A percentile compares a stretch with the other conserved stretches of the same genome.
These are phyloP conservation scores for Oreamnos americanus DNA, from an alignment of 2,113 vertebrate genomes.

Conservation along the genomic window DNA sequence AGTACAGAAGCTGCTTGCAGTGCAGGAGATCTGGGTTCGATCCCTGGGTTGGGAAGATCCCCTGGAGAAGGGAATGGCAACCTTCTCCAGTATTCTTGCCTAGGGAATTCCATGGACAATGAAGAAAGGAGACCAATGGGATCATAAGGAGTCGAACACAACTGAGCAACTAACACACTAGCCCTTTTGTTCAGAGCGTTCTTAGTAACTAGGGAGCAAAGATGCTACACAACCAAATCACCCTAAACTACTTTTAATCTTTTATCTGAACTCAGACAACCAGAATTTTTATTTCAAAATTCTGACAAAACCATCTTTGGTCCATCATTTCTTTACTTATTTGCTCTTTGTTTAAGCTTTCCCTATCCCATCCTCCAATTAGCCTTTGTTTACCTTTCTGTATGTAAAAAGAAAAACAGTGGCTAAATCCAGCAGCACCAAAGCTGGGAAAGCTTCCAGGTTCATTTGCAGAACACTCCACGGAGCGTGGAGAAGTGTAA, in stretches of 20 bases:
- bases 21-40: not conserved
- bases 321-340: not conserved
- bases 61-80: not conserved
- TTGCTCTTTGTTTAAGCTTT: not conserved
- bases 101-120: not conserved
- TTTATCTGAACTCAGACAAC: not conserved
- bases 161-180: not conserved
- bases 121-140: not conserved
- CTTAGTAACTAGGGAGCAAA: not conserved
- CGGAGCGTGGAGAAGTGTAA: not conserved
- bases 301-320: not conserved
- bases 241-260: not conserved
- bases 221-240: not conserved
- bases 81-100: not conserved
- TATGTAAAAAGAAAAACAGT: not conserved
- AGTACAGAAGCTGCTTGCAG: not conserved
- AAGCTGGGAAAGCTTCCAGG: slow-evolving; percentile 54
- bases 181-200: not conserved
- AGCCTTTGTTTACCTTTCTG: not conserved
- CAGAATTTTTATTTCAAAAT: slow-evolving; percentile 5
- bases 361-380: not conserved
- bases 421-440: not conserved
- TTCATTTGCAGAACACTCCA: slow-evolving; percentile 28
- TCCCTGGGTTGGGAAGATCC: not conserved
- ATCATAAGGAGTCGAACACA: not conserved